Conservation (phyloP, 2,797 vertebrate genomes). For the Coendou prehensilis region DNA sequence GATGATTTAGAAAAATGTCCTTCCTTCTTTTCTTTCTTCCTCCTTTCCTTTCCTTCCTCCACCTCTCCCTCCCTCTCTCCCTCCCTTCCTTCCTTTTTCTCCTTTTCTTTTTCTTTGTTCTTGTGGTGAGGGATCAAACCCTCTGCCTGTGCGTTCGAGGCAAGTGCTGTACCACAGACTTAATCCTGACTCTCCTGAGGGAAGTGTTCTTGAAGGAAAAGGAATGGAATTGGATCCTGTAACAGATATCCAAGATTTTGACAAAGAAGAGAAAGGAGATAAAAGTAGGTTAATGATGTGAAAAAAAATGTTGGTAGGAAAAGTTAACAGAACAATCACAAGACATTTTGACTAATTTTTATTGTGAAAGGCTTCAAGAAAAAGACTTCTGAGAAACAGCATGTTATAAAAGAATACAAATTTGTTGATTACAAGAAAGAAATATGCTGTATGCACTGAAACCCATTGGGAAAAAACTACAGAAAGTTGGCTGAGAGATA, state of each 20-base stretch:
- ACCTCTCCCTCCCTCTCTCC: no score
- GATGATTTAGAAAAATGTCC: neutral
- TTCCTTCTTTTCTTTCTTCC: neutral
- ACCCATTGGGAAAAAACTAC: neutral
- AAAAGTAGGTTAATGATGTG: neutral
- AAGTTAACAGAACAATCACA: neutral
- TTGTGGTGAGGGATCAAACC: no score
- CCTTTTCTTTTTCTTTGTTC: neutral
- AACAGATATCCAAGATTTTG: neutral
- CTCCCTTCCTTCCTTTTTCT: neutral
- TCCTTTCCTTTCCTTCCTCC: no score
- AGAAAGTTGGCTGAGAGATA: neutral
- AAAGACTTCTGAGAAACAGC: neutral
- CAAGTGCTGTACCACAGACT: neutral
- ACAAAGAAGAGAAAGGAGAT: neutral
- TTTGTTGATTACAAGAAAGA: slow-evolving; percentile 6
- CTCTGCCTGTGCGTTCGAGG: neutral
- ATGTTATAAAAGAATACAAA: neutral
- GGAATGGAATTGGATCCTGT: neutral
- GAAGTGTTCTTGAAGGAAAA: neutral
- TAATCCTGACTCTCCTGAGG: neutral
- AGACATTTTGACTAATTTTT: neutral
- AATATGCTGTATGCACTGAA: neutral
- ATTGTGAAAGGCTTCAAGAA: neutral
- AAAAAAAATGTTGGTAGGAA: neutral